These are phyloP conservation scores for Chlorodrepanis virens DNA, from an alignment of 2,113 vertebrate genomes.

Conservation along the genomic window DNA sequence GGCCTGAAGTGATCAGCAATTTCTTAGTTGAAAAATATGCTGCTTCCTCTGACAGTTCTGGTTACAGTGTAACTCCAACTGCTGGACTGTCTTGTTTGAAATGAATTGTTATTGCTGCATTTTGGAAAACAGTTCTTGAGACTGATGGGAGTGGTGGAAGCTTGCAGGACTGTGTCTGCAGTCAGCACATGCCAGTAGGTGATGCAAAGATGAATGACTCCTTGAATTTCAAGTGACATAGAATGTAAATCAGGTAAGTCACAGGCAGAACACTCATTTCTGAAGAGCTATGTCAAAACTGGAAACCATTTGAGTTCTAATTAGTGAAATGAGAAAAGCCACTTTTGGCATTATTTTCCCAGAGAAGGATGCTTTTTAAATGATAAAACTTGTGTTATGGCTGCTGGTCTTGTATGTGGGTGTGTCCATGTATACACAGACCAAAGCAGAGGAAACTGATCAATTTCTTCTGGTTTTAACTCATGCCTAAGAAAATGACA, in stretches of 20 bases:
- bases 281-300: not conserved
- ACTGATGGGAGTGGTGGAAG: not conserved
- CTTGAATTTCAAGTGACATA: not conserved
- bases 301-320: not conserved
- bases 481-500: not conserved
- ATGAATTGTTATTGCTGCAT: not conserved
- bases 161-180: not conserved
- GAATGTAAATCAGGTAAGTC: not conserved
- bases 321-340: not conserved
- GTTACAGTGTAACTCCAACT: not conserved
- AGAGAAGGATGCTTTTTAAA: not conserved
- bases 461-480: not conserved
- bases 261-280: not conserved
- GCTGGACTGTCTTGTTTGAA: not conserved
- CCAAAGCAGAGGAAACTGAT: not conserved
- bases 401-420: not conserved
- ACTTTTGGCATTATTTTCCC: not conserved
- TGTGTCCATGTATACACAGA: not conserved
- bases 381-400: not conserved
- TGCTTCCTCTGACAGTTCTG: not conserved
- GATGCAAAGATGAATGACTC: not conserved
- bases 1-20: not conserved
- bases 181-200: not conserved
- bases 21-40: not conserved
- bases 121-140: slow-evolving; percentile 3